phyloP scores from a whole-genome alignment of 1,140 invertebrate species.

The Heliconius eleuchia region DNA sequence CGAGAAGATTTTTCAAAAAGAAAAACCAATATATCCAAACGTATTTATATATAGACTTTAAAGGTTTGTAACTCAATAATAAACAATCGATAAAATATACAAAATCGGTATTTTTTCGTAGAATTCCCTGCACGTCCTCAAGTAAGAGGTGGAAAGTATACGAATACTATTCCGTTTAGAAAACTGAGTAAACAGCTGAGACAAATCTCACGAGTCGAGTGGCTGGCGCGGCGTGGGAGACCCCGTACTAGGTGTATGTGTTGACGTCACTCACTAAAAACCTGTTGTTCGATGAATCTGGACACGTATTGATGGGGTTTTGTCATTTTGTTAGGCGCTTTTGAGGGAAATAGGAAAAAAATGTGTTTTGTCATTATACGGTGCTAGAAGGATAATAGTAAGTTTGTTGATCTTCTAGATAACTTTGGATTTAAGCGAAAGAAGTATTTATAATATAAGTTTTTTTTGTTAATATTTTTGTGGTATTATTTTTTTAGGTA shows the following conservation, averaged over 20 bases:
- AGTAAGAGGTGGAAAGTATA: constrained; percentile 33
- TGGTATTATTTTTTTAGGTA: not conserved
- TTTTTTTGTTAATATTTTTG: not conserved
- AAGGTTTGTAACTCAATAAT: not conserved
- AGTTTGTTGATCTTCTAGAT: no score
- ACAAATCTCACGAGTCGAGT: constrained; percentile 39
- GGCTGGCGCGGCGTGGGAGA: constrained; percentile 46
- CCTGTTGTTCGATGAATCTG: constrained; percentile 7
- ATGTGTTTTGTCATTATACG: not conserved
- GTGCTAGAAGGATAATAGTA: not conserved
- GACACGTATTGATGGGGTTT: not conserved
- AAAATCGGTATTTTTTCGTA: not conserved
- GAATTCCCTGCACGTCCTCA: not conserved
- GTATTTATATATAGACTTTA: not conserved
- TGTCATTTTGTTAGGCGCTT: not conserved
- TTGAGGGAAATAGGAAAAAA: not conserved
- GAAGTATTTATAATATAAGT: no score
- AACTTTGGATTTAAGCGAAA: no score
- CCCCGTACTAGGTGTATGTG: constrained; percentile 32
- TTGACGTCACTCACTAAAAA: constrained; percentile 47
- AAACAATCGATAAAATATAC: not conserved
- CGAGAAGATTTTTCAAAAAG: no score
- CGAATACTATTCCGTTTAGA: constrained; percentile 45
- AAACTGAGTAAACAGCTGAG: constrained; percentile 48
- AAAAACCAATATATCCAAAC: no score